Conservation (phyloP, 2,113 vertebrate genomes). For the Vombatus ursinus region DNA sequence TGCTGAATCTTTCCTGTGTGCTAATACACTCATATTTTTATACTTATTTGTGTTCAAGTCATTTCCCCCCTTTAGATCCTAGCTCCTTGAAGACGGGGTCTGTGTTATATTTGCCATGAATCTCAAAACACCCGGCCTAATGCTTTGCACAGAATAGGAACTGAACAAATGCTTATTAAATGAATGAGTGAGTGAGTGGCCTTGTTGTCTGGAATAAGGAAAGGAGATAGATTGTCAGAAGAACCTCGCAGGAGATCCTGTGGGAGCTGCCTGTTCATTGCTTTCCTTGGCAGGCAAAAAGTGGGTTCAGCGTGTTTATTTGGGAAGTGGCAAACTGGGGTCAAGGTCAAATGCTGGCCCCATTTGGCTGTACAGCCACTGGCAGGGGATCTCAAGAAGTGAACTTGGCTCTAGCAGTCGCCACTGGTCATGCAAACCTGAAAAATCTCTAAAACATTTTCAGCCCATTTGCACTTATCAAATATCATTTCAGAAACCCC, state of each 20-base stretch:
- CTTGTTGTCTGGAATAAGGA: background rate
- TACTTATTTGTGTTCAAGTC: background rate
- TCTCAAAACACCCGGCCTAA: background rate
- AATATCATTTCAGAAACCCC: conserved; percentile 67
- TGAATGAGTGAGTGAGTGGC: background rate
- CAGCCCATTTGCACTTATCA: conserved; percentile 71
- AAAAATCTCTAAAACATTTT: conserved; percentile 72
- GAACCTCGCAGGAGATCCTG: conserved; percentile 45
- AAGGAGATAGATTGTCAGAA: conserved; percentile 15
- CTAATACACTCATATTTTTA: background rate
- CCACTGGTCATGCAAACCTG: conserved; percentile 25
- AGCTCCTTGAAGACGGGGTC: background rate
- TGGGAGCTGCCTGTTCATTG: conserved; percentile 39
- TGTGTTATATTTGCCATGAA: background rate
- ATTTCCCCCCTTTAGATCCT: background rate
- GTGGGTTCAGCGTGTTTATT: conserved; percentile 46
- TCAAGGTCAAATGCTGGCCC: conserved; percentile 51
- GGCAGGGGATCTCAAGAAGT: conserved; percentile 24
- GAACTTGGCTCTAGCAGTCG: conserved; percentile 31
- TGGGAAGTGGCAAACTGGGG: conserved; percentile 58
- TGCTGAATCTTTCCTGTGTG: background rate
- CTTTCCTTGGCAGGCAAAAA: conserved; percentile 72
- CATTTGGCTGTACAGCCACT: conserved; percentile 31
- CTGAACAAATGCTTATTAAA: background rate
- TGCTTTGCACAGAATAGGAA: background rate